A percentile compares a stretch with the other conserved stretches of the same genome.
Evolutionary conservation across 2,797 vertebrate species (phyloP).

Genomic region (Petrocephalus schoutedeni): DNA sequence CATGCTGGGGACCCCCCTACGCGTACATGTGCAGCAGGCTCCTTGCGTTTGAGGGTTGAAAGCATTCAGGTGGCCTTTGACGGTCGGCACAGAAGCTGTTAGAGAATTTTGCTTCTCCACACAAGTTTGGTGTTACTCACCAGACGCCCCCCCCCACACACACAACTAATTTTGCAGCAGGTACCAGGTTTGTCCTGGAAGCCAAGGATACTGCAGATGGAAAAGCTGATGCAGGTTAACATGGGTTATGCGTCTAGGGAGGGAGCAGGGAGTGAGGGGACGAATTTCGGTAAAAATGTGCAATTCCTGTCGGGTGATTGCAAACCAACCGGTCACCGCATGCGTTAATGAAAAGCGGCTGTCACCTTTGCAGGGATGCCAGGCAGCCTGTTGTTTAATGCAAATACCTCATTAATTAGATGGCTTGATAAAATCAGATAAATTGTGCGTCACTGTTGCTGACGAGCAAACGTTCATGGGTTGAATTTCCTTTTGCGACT

Average conservation of each 20-base stretch:
- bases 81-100: neutral
- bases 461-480: neutral
- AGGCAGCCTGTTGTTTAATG: constrained; percentile 10
- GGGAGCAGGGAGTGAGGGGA: neutral
- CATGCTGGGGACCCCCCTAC: neutral
- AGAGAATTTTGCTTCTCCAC: neutral
- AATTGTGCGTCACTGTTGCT: neutral
- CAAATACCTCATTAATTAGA: neutral
- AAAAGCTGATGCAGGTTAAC: neutral
- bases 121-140: neutral
- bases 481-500: neutral
- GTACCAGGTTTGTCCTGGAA: neutral
- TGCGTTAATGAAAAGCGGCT: neutral
- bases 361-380: neutral
- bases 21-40: neutral
- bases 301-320: neutral
- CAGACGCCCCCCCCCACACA: neutral
- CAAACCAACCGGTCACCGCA: neutral
- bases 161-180: neutral
- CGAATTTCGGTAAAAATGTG: neutral
- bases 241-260: neutral
- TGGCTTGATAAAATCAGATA: constrained; percentile 21
- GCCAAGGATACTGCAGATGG: neutral
- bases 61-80: constrained; percentile 19
- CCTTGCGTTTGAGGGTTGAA: neutral